Evolutionary conservation across 2,888 invertebrate species (phyloP), one percentile per base, ranked within the genome.

Genomic region (Papilio demoleus): DNA sequence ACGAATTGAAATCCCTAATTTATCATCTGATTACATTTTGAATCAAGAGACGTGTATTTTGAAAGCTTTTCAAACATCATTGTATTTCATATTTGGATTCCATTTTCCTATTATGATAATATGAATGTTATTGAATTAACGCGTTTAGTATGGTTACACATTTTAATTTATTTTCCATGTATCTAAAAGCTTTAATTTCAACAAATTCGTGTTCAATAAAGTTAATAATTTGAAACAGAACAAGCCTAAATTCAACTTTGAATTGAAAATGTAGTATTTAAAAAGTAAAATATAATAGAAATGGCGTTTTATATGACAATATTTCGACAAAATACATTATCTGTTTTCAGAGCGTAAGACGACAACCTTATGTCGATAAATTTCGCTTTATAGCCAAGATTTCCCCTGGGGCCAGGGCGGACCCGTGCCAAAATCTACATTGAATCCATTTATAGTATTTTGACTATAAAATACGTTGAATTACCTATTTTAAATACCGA

Each of bases 331-430:
- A 19, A 42, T 42, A 58, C n/a, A 31, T 56, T 56, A 56, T 65
- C 8, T 19, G 9, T 9, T 38, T 22, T 58, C 27, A 40, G 31
- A 42, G 19, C 65, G 38, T 9, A 27, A 40, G 19, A n/a, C 12
- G 64, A 56, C 42, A 58, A 58, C 42, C 31, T 65, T 34, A 19
- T 58, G 38, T 67, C 66, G 36, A 67, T 67, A 67, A 67, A 67
- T 67, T 67, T 50, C 27, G 14, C 19, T 60, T 38, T 19, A 38
- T 50, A 60, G 60, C 60, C 60, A 47, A 60, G 66, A 67, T 67
- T 67, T 67, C 60, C 66, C 60, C 36, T 34, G 66, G 24, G 66
- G 2, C 38, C 17, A 60, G 59, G 34, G 58, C 4, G 11, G 59
- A 38, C 38, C 38, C 60, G 38, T 27, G 59, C 47, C 60, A 45